Conservation (phyloP, 2,113 vertebrate species). For the Elgaria multicarinata region DNA sequence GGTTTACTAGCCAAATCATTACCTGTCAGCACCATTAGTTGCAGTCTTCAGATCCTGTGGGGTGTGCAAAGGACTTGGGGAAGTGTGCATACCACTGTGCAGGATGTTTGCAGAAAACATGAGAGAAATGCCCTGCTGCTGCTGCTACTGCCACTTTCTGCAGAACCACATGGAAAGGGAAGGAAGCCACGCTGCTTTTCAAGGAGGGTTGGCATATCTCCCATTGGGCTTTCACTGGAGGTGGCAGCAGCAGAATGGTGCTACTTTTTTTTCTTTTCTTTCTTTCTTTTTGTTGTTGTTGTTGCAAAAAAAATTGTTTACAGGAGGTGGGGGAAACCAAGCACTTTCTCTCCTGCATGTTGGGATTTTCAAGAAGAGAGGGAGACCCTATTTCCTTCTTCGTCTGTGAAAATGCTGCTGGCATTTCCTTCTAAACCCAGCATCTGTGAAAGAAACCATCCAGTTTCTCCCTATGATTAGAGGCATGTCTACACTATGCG, state of each 20-base stretch:
- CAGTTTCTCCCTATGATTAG: too few species aligned
- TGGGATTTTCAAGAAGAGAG: not conserved
- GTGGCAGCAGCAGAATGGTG: not conserved
- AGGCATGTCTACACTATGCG: too few species aligned
- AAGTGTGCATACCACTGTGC: not conserved
- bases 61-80: not conserved
- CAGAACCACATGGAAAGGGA: not conserved
- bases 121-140: not conserved
- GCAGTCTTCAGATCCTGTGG: not conserved
- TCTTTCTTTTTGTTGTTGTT: too few species aligned
- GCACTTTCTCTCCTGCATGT: not conserved
- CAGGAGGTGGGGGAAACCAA: not conserved
- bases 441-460: not conserved
- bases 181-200: not conserved
- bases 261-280: not conserved
- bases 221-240: not conserved
- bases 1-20: accelerated
- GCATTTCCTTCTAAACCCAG: not conserved
- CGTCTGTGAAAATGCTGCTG: not conserved
- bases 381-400: not conserved
- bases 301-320: not conserved
- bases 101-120: not conserved
- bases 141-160: not conserved
- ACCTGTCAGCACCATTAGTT: not conserved
- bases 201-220: not conserved